Conservation (phyloP, 2,888 invertebrate genomes). For the Sinopyrophorus schimmeli region DNA sequence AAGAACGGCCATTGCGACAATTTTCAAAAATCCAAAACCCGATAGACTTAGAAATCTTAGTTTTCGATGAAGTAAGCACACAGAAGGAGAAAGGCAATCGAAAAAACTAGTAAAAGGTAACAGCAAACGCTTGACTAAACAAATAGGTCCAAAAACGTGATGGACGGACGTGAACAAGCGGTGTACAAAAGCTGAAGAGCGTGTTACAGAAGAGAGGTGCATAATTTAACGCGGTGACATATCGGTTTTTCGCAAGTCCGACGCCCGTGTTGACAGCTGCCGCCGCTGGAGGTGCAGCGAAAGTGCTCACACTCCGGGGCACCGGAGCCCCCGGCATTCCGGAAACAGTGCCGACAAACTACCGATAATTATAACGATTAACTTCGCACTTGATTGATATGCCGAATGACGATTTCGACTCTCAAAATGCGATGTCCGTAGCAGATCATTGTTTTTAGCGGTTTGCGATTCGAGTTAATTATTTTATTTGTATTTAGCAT, state of each 20-base stretch:
- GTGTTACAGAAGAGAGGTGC: constrained; percentile 39
- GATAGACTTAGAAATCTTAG: too few relatives aligned
- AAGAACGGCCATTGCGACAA: too few relatives aligned
- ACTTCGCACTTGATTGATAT: constrained; percentile 24
- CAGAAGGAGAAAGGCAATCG: too few relatives aligned
- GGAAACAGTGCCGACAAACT: constrained; percentile 18
- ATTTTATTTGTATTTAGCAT: constrained; percentile 20
- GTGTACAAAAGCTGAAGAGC: constrained; percentile 15
- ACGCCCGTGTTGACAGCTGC: constrained; percentile 22
- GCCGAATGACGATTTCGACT: constrained; percentile 14
- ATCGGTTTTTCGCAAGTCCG: constrained; percentile 29
- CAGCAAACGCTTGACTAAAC: constrained; percentile 18
- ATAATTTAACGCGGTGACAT: constrained; percentile 42
- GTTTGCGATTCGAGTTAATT: constrained; percentile 23
- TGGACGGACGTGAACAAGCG: constrained; percentile 18
- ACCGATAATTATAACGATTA: constrained; percentile 28
- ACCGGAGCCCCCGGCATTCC: constrained; percentile 15
- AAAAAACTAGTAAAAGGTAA: constrained; percentile 19
- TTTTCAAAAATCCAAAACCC: too few relatives aligned
- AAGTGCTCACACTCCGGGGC: constrained; percentile 7
- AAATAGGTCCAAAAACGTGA: constrained; percentile 20
- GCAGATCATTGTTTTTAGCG: constrained; percentile 22
- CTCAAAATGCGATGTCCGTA: constrained; percentile 11
- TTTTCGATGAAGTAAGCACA: too few relatives aligned
- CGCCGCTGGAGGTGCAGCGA: constrained; percentile 18